A percentile compares a stretch with the other conserved stretches of the same genome.
Evolutionary conservation across 2,888 invertebrate species (phyloP).

Genomic region (Ennomos quercinarius): DNA sequence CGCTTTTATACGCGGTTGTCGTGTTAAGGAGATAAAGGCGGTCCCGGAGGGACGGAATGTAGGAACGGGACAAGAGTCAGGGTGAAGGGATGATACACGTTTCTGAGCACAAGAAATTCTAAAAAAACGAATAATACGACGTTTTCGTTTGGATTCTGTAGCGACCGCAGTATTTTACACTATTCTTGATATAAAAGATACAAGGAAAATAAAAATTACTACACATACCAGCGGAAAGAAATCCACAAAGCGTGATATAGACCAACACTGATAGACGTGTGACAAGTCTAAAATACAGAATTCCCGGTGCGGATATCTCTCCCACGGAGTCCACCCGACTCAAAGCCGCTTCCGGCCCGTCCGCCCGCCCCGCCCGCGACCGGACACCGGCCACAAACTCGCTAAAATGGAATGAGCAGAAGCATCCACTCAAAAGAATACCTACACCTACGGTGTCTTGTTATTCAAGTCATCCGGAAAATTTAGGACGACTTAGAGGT

Average conservation of each 20-base stretch:
- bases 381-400: neutral
- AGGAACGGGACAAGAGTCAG: constrained; percentile 1
- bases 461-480: no score
- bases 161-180: no score
- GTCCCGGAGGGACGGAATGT: constrained; percentile 18
- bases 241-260: no score
- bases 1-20: constrained; percentile 14
- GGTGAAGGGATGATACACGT: constrained; percentile 7
- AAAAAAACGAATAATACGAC: neutral
- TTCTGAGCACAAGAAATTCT: constrained; percentile 3
- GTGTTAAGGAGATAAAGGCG: constrained; percentile 12
- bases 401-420: no score
- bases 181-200: no score
- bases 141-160: no score
- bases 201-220: no score
- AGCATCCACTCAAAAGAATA: no score
- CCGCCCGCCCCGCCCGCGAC: neutral
- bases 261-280: neutral
- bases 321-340: neutral
- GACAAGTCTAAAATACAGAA: neutral
- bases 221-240: no score
- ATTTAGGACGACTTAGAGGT: no score
- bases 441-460: no score
- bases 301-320: neutral
- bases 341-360: neutral